These are phyloP conservation scores for Hydractinia symbiolongicarpus DNA, from an alignment of 30 jellyfish, hydroid and myxozoan genomes.

Conservation along the genomic window DNA sequence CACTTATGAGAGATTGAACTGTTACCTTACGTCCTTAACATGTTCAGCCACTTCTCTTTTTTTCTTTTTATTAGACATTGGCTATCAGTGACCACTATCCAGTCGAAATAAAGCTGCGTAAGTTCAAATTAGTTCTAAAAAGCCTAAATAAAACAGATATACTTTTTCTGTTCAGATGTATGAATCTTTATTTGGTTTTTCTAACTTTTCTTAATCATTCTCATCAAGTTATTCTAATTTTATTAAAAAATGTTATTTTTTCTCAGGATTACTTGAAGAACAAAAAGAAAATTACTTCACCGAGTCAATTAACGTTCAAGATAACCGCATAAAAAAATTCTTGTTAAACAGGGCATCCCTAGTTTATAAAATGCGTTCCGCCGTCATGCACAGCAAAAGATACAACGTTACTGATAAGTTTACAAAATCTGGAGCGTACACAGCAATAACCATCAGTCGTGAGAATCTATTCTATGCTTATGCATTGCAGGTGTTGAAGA, in stretches of 20 bases:
- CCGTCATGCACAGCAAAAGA: background rate
- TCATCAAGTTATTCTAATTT: too few species aligned
- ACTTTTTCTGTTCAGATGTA: background rate
- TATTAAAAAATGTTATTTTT: too few species aligned
- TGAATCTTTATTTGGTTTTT: too few species aligned
- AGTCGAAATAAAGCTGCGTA: slow-evolving; percentile 59
- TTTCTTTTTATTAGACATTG: slow-evolving; percentile 43
- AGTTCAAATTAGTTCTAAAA: background rate
- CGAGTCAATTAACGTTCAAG: background rate
- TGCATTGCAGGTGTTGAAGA: background rate
- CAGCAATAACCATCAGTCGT: background rate
- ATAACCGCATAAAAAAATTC: background rate
- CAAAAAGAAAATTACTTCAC: background rate
- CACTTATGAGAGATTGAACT: too few species aligned
- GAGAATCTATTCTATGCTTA: background rate
- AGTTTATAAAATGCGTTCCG: background rate
- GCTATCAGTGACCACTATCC: slow-evolving; percentile 88
- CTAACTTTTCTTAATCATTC: too few species aligned
- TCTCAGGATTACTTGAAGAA: background rate
- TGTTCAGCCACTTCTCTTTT: background rate
- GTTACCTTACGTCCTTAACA: background rate
- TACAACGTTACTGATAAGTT: background rate
- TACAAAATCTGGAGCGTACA: background rate
- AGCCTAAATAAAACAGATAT: background rate
- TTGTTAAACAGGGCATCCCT: background rate